Evolutionary conservation across 2,888 invertebrate species (phyloP), one percentile per base, ranked within the genome.

Genomic region (Timandra comae): DNA sequence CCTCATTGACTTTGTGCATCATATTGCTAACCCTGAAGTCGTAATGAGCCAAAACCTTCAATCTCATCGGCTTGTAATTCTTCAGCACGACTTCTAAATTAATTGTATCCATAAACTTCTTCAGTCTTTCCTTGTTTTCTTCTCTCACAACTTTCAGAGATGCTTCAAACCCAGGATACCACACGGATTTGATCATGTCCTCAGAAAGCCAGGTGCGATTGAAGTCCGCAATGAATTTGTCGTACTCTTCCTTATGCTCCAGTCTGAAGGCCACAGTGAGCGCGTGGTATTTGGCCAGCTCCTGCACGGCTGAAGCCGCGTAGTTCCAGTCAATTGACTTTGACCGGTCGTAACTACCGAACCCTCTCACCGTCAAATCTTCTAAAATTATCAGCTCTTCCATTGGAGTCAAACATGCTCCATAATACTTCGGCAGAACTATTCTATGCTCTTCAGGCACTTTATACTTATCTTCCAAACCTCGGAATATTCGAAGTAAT

Each of bases 271-370:
- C 68, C 5, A 73, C 66, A 0, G 73, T 72, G 7, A 73, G 38
- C 0, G 76, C 78, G 31, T 80, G 78, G 33, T 70, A 67, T 30
- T 57, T 61, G 0, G 74, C 74, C 11, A 74, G 37, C 0, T 31
- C 40, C 25, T 59, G 49, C 2, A 66, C 43, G 0, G 66, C 49
- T 2, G 48, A 32, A 0, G 56, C 36, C 0, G 63, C 55, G 16
- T 70, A 63, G 3, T 66, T 57, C 51, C 61, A 59, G 26, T 66
- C 62, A 2, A 75, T 35, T 0, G 62, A 35, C 7, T 52, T 49
- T 11, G 56, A 49, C 26, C 64, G 52, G 11, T 62, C 50, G 21
- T 49, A 60, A 3, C 42, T 41, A 1, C n/a, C 21, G 22, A 48
- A 78, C 1, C 68, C 68, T 16, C 43, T 37, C 0, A 42, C 44